Evolutionary conservation across 2,113 vertebrate genomes (phyloP).

Genomic region (Athene noctua): DNA sequence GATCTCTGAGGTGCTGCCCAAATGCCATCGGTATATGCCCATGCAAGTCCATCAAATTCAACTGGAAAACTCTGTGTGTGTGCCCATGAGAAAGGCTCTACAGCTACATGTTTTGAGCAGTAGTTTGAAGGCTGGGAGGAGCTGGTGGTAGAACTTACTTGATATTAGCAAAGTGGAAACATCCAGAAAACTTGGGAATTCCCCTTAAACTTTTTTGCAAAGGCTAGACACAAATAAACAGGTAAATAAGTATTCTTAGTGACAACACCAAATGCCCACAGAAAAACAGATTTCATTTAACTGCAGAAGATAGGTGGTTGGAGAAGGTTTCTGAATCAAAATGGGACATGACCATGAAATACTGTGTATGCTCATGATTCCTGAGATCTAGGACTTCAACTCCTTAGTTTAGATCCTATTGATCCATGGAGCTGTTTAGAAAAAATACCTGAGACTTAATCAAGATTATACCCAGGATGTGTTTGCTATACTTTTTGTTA

Average conservation of each 20-base stretch:
- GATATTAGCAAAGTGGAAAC: rapidly evolving
- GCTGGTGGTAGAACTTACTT: background rate
- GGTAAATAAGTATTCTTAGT: background rate
- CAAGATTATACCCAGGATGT: background rate
- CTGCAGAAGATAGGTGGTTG: background rate
- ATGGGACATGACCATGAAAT: background rate
- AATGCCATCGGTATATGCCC: background rate
- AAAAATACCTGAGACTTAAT: background rate
- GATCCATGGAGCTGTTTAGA: background rate
- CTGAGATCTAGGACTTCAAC: background rate
- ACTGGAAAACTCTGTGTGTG: background rate
- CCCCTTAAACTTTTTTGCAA: background rate
- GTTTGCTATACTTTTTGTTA: background rate
- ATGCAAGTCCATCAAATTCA: background rate
- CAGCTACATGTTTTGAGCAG: background rate
- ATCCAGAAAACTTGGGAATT: background rate
- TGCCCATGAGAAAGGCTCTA: background rate
- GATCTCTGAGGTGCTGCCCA: background rate
- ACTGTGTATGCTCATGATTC: background rate
- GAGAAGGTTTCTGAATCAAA: background rate
- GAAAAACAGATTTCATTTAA: background rate
- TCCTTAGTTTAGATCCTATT: background rate
- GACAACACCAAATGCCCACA: rapidly evolving
- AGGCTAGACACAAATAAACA: background rate
- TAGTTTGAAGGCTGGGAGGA: background rate